Conservation (phyloP, 2,797 vertebrate species). For the Pangasius sanitwongsei region DNA sequence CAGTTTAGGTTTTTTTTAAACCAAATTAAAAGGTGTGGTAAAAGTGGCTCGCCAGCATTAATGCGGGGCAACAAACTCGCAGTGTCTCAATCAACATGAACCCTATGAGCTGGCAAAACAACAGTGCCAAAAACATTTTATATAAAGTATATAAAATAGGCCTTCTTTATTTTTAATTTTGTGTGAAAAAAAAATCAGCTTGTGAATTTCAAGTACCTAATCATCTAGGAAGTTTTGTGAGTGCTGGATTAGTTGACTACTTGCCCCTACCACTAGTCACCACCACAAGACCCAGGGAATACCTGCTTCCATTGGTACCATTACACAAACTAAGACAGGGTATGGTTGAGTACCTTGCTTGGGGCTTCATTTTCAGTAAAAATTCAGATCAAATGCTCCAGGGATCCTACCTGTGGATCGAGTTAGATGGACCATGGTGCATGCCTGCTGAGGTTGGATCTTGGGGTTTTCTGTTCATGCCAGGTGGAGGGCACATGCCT, state of each 20-base stretch:
- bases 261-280: not conserved
- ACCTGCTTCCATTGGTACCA: not conserved
- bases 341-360: not conserved
- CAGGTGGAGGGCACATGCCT: conserved; percentile 84
- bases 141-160: not conserved
- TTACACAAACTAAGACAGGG: not conserved
- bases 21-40: not conserved
- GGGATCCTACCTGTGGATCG: conserved; percentile 87
- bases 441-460: conserved; percentile 82
- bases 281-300: not conserved
- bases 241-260: not conserved
- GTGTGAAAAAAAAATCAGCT: not conserved
- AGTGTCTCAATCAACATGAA: not conserved
- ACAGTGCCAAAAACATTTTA: not conserved
- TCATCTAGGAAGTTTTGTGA: not conserved
- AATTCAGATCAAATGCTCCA: not conserved
- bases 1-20: not conserved
- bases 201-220: not conserved
- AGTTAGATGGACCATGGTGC: conserved; percentile 89
- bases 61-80: not conserved
- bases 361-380: not conserved
- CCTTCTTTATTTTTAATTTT: not conserved
- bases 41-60: too few relatives aligned
- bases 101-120: not conserved
- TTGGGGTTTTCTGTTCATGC: conserved; percentile 87